phyloP scores from a whole-genome alignment of 2,797 vertebrate genomes.

The Sebastes steindachneri region DNA sequence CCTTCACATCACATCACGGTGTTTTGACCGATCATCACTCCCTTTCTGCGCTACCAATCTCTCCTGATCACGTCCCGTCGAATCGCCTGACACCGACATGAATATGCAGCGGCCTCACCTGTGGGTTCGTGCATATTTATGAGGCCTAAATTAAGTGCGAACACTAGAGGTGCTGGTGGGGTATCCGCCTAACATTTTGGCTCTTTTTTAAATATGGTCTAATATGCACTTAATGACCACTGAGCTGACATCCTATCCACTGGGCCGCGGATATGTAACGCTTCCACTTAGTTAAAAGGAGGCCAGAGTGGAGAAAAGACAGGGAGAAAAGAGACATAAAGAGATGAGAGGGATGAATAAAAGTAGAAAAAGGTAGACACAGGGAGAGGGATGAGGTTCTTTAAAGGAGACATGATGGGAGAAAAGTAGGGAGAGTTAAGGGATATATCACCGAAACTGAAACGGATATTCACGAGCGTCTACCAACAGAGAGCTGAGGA shows the following conservation, averaged over 20 bases:
- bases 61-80: constrained; percentile 63
- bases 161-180: constrained; percentile 26
- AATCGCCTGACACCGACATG: constrained; percentile 55
- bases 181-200: constrained; percentile 40
- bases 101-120: constrained; percentile 73
- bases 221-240: constrained; percentile 53
- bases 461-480: constrained; percentile 45
- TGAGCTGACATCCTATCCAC: constrained; percentile 52
- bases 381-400: constrained; percentile 9
- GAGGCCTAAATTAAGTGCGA: constrained; percentile 53
- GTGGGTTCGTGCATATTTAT: constrained; percentile 71
- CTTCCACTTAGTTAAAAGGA: constrained; percentile 35
- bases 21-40: constrained; percentile 35
- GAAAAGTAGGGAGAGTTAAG: constrained; percentile 31
- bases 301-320: neutral
- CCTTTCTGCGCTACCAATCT: constrained; percentile 9
- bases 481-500: neutral
- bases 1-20: constrained; percentile 4
- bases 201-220: constrained; percentile 46
- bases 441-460: constrained; percentile 38
- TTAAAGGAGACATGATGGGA: constrained; percentile 25
- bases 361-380: neutral
- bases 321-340: neutral
- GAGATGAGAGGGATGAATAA: constrained; percentile 27
- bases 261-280: constrained; percentile 31